phyloP scores from a whole-genome alignment of 2,888 invertebrate species.

The Tryphoninae sp. region DNA sequence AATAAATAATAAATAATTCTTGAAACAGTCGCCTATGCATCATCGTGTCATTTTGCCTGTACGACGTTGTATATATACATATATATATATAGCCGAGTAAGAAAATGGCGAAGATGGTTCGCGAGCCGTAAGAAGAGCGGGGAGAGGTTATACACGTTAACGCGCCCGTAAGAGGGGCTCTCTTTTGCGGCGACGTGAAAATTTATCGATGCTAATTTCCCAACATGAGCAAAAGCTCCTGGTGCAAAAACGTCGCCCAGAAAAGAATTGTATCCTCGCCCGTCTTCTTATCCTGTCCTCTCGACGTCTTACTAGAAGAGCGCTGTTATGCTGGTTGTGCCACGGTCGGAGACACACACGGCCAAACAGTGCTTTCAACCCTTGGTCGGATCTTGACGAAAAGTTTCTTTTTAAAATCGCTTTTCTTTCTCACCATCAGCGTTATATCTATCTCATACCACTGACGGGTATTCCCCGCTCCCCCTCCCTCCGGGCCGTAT shows the following conservation, averaged over 20 bases:
- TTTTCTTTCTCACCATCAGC: conserved; percentile 11
- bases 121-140: conserved; percentile 8
- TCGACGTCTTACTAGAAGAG: conserved; percentile 59
- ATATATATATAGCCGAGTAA: conserved; percentile 23
- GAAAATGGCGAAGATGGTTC: conserved; percentile 54
- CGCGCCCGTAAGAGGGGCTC: conserved; percentile 50
- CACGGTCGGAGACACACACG: conserved; percentile 19
- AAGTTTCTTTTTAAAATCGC: conserved; percentile 69
- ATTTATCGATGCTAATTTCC: conserved; percentile 82
- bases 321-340: conserved; percentile 36
- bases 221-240: conserved; percentile 68
- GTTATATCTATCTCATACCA: conserved; percentile 1
- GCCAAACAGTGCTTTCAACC: conserved; percentile 60
- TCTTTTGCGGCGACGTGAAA: conserved; percentile 67
- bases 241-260: conserved; percentile 59
- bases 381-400: conserved; percentile 43
- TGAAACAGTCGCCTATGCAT: conserved; percentile 80
- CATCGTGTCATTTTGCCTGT: conserved; percentile 79
- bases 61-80: conserved; percentile 69
- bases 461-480: conserved; percentile 6
- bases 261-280: conserved; percentile 65
- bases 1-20: conserved; percentile 81
- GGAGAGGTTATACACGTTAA: conserved; percentile 46
- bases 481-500: conserved; percentile 29
- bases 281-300: conserved; percentile 70